Evolutionary conservation across 2,113 vertebrate species (phyloP).

Genomic region (Asarcornis scutulata): DNA sequence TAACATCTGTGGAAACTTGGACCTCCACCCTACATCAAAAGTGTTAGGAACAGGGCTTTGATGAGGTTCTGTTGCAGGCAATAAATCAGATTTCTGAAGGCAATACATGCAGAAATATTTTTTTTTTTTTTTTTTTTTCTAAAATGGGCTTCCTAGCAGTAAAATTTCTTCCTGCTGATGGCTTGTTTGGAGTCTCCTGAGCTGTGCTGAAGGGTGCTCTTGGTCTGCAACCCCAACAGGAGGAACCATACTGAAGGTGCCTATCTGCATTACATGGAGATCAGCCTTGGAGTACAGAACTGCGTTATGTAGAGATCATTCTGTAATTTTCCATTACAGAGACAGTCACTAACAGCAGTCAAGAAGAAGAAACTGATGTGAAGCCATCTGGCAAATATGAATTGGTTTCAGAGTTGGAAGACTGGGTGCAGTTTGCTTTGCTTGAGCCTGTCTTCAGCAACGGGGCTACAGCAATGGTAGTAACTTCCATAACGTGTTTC

Average conservation of each 20-base stretch:
- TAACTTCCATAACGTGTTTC: not conserved
- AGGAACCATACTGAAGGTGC: not conserved
- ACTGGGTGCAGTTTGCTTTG: not conserved
- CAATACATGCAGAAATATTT: not conserved
- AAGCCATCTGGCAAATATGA: not conserved
- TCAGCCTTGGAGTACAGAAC: not conserved
- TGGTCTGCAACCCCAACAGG: fast-evolving
- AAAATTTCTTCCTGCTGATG: not conserved
- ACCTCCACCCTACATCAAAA: not conserved
- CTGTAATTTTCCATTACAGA: not conserved
- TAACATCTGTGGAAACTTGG: not conserved
- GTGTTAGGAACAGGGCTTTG: not conserved
- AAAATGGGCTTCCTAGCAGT: not conserved
- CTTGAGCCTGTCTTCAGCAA: not conserved
- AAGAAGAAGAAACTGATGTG: not conserved
- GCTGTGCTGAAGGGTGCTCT: not conserved
- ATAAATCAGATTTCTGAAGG: not conserved
- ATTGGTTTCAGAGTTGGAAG: not conserved
- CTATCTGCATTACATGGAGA: not conserved
- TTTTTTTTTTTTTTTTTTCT: not conserved
- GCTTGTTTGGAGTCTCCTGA: not conserved
- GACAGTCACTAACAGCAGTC: not conserved
- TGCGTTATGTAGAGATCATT: not conserved
- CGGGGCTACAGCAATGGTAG: not conserved
- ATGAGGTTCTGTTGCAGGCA: not conserved